These are phyloP conservation scores for Zeugodacus cucurbitae DNA, from an alignment of 1,140 invertebrate species.

Conservation along the genomic window DNA sequence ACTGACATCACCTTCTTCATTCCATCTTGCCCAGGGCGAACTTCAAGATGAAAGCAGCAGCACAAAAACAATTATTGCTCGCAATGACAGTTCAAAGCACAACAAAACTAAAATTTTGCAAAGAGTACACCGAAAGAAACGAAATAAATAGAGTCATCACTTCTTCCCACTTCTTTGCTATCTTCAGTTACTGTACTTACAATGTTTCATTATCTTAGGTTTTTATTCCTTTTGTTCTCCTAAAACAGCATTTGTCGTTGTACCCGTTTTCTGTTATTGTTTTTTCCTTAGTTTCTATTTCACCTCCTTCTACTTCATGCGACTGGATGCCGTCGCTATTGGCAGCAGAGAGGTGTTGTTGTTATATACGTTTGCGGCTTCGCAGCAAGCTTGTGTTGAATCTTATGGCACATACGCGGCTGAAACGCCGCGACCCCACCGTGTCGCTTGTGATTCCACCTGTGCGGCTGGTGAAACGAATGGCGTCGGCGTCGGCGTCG, in stretches of 20 bases:
- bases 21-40: too few relatives aligned
- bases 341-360: not conserved
- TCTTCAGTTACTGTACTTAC: slow-evolving; percentile 41
- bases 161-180: too few relatives aligned
- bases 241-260: slow-evolving; percentile 45
- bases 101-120: too few relatives aligned
- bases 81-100: too few relatives aligned
- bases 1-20: too few relatives aligned
- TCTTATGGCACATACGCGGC: not conserved
- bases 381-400: not conserved
- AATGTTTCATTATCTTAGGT: slow-evolving; percentile 50
- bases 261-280: slow-evolving; percentile 42
- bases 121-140: too few relatives aligned
- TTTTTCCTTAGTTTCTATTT: not conserved
- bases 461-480: too few relatives aligned
- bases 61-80: too few relatives aligned
- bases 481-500: not conserved
- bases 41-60: too few relatives aligned
- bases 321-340: not conserved
- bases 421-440: not conserved
- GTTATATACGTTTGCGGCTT: not conserved
- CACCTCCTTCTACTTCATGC: not conserved
- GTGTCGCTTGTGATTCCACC: not conserved
- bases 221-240: not conserved
- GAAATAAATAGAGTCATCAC: too few relatives aligned